These are phyloP conservation scores for Drosophila affinis DNA, from an alignment of 2,888 invertebrate species.

Conservation along the genomic window DNA sequence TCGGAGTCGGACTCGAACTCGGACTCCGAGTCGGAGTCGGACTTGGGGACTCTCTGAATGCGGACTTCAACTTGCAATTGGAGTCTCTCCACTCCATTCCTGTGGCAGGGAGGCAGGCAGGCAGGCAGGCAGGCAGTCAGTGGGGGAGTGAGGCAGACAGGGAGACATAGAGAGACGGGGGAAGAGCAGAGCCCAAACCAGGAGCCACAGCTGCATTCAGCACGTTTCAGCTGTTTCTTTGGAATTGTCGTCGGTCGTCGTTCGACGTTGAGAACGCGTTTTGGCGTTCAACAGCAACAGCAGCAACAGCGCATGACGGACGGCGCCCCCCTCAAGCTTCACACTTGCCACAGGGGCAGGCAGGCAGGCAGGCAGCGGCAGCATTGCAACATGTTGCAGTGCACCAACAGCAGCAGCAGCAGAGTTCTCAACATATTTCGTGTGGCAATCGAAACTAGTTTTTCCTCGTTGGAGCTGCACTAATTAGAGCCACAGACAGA, in stretches of 20 bases:
- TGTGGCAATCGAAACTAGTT: constrained; percentile 43
- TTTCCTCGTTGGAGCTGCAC: constrained; percentile 36
- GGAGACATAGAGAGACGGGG: neutral
- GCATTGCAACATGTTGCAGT: constrained; percentile 71
- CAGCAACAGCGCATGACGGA: constrained; percentile 24
- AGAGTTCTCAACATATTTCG: constrained; percentile 60
- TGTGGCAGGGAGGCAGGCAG: constrained; percentile 15
- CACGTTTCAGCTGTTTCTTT: constrained; percentile 65
- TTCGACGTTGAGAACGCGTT: constrained; percentile 51
- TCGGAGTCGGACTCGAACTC: constrained; percentile 13
- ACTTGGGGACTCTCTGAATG: constrained; percentile 3
- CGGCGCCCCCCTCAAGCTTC: constrained; percentile 5
- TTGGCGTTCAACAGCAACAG: constrained; percentile 35
- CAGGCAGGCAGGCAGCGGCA: constrained; percentile 13
- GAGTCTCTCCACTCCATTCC: constrained; percentile 6
- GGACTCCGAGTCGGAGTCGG: neutral
- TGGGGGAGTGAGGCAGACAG: constrained; percentile 1
- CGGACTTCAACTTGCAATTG: constrained; percentile 6
- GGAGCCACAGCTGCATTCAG: constrained; percentile 48
- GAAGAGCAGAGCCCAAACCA: constrained; percentile 22
- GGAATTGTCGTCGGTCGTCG: constrained; percentile 48
- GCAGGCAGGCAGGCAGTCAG: constrained; percentile 5
- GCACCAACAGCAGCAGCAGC: constrained; percentile 23
- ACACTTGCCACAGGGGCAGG: neutral
- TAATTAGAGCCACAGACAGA: constrained; percentile 45